A percentile compares a stretch with the other conserved stretches of the same genome.
These are phyloP conservation scores for Oxystoma pomonae DNA, from an alignment of 2,888 invertebrate genomes.

Conservation along the genomic window DNA sequence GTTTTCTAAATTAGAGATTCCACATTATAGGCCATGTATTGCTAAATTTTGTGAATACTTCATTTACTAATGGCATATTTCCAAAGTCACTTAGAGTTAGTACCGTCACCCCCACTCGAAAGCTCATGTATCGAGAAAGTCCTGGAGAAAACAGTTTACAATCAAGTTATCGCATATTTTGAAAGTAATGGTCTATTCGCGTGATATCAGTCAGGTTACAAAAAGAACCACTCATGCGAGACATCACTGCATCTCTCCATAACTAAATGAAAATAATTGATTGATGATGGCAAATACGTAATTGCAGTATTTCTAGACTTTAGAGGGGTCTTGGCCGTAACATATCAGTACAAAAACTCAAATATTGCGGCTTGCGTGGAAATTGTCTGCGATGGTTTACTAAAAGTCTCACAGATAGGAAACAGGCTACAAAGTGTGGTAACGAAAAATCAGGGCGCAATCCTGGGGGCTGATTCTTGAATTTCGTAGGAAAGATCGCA, in stretches of 20 bases:
- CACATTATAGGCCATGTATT: conserved; percentile 4
- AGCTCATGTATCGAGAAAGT: conserved; percentile 6
- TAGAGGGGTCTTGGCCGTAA: conserved; percentile 11
- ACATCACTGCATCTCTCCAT: conserved; percentile 11
- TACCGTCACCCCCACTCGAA: conserved; percentile 7
- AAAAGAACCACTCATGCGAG: conserved; percentile 13
- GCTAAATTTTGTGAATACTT: conserved; percentile 12
- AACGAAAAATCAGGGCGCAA: not conserved
- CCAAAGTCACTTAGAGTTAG: conserved; percentile 3
- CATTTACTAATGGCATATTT: conserved; percentile 6
- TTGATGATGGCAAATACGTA: conserved; percentile 3
- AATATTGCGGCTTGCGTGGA: not conserved
- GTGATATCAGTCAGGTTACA: conserved; percentile 11
- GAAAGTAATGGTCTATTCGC: conserved; percentile 6
- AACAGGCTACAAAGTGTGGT: not conserved
- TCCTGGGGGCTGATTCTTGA: not conserved
- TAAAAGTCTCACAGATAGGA: not conserved
- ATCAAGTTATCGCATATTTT: conserved; percentile 9
- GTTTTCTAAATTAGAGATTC: conserved; percentile 1
- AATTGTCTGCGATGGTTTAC: not conserved
- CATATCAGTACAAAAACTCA: conserved; percentile 2
- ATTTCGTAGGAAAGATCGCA: too few species aligned
- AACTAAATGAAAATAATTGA: conserved; percentile 4
- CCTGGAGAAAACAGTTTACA: conserved; percentile 4
- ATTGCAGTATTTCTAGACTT: conserved; percentile 14